Percentiles rank a stretch among this genome's conserved stretches.
phyloP scores from a whole-genome alignment of 2,888 invertebrate genomes.

The Blera fallax region DNA sequence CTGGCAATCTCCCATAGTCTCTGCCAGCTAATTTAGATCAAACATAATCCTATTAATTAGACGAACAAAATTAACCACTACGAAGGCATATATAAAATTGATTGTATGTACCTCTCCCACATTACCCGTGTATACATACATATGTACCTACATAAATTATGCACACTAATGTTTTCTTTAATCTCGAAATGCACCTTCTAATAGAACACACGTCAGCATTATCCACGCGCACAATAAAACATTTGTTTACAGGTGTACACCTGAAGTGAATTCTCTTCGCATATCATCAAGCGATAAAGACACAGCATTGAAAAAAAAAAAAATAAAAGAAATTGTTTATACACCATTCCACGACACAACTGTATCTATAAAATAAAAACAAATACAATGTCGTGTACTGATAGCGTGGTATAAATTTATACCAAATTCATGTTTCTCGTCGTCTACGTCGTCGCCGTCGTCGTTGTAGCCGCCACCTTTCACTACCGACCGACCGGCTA shows the following conservation, averaged over 20 bases:
- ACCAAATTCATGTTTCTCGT: neutral
- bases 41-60: constrained; percentile 30
- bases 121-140: neutral
- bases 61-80: neutral
- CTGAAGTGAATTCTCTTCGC: neutral
- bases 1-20: neutral
- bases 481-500: neutral
- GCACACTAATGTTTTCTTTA: constrained; percentile 19
- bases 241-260: neutral
- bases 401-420: constrained; percentile 13
- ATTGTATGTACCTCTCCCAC: neutral
- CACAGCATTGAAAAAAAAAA: neutral
- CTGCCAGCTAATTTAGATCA: constrained; percentile 18
- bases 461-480: neutral
- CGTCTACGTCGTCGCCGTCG: too few species aligned
- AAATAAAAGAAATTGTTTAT: neutral
- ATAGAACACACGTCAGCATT: constrained; percentile 21
- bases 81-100: neutral
- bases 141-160: constrained; percentile 2
- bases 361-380: constrained; percentile 11
- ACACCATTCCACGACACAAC: neutral
- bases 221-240: neutral
- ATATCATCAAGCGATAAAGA: neutral
- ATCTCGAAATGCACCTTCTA: constrained; percentile 33
- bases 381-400: constrained; percentile 18